Evolutionary conservation across 2,113 vertebrate species (phyloP), one percentile per base, ranked within the genome.

Genomic region (Heterocephalus glaber): DNA sequence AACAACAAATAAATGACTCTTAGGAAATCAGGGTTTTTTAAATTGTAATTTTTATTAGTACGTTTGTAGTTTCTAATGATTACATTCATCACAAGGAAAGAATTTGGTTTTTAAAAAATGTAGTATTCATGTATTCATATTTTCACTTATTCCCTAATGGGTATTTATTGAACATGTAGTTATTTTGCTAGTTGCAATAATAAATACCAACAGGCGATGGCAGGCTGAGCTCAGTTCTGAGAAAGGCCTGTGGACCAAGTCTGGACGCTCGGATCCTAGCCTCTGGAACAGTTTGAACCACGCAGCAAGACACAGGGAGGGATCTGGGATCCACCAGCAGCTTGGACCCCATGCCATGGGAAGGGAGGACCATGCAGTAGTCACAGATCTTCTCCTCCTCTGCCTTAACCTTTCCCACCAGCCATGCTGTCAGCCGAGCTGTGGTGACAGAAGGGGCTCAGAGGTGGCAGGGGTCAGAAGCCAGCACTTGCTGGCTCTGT

Each of bases 341-440:
- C 86, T 38, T 60, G 60, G 44, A 79, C 68, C 11, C 14, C 26
- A 24, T 22, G 54, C 76, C 20, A 1, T 2, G 44, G n/a, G 38
- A 6, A 17, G n/a, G 76, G 63, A 56, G 90, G 74, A 76, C 77
- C n/a, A 0, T 17, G 33, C 3, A 3, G 14, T 44, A 47, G 20
- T 52, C 38, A 35, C 17, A 14, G 10, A 2, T 14, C 41, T 33
- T 2, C 38, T 24, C 63, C 26, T 68, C 24, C 28, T n/a, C 70
- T 2, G 0, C 0, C 0, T 44, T 17, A 5, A 72, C 49, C 56
- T 72, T 91, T 44, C 28, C 47, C 0, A 5, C 54, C 1, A 8
- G 2, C 26, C 9, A 3, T 7, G 44, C 4, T 0, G 10, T n/a
- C 16, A 5, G 2, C 22, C 22, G 30, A 56, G 84, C 4, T 56